Percentiles rank a stretch among this genome's conserved stretches.
phyloP scores from a whole-genome alignment of 2,113 vertebrate genomes.

The Larimichthys polyactis region DNA sequence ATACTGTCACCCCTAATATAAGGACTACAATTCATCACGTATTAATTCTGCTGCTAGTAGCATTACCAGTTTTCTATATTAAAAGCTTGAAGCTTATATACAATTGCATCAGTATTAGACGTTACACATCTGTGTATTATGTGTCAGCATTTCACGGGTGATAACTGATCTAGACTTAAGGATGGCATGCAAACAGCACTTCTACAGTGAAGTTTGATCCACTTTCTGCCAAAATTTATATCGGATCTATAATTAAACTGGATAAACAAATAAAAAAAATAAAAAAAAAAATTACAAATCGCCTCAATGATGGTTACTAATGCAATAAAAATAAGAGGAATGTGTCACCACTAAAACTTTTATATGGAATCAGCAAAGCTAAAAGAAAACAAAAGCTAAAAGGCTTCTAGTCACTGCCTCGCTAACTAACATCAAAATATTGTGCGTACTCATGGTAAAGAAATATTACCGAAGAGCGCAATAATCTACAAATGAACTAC shows the following conservation, averaged over 20 bases:
- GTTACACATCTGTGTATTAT: conserved; percentile 77
- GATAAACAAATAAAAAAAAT: conserved; percentile 54
- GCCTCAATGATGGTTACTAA: conserved; percentile 46
- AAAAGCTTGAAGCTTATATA: conserved; percentile 83
- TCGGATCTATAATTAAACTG: conserved; percentile 53
- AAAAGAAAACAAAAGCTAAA: conserved; percentile 50
- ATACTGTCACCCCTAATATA: conserved; percentile 82
- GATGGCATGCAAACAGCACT: conserved; percentile 67
- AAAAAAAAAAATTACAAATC: conserved; percentile 44
- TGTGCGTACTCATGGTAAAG: conserved; percentile 60
- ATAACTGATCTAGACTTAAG: conserved; percentile 56
- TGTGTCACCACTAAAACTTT: conserved; percentile 72
- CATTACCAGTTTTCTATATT: conserved; percentile 79
- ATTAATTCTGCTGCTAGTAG: conserved; percentile 80
- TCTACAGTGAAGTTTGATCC: conserved; percentile 60
- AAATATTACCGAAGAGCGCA: conserved; percentile 46
- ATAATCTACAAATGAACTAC: conserved; percentile 63
- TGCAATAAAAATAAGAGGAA: conserved; percentile 62
- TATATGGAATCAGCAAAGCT: conserved; percentile 63
- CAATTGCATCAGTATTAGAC: conserved; percentile 80
- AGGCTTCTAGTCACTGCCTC: conserved; percentile 52
- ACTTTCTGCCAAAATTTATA: conserved; percentile 56
- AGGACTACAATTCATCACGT: conserved; percentile 81
- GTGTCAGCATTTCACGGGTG: conserved; percentile 61
- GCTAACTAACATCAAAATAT: conserved; percentile 70